Conservation (phyloP, 2,797 vertebrate genomes). For the Avahi laniger region DNA sequence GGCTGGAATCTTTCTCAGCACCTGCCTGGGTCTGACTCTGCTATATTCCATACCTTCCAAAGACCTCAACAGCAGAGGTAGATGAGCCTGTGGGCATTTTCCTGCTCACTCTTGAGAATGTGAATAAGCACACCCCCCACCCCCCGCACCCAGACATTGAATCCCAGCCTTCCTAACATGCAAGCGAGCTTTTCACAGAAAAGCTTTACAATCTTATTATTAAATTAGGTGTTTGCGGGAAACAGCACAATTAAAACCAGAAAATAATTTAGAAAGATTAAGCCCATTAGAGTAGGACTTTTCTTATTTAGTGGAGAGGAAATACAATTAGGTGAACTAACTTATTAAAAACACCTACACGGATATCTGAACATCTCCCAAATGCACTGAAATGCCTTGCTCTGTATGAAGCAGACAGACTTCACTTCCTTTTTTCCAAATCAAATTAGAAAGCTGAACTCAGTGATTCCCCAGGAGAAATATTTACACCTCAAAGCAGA, state of each 20-base stretch:
- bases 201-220: constrained; percentile 49
- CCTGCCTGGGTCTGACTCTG: background rate
- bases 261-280: constrained; percentile 74
- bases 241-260: constrained; percentile 80
- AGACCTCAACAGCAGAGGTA: background rate
- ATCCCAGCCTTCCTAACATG: background rate
- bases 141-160: background rate
- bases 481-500: constrained; percentile 79
- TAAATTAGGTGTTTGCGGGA: constrained; percentile 70
- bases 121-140: fast-evolving
- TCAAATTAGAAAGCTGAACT: constrained; percentile 83
- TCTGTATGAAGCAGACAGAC: constrained; percentile 55
- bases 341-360: constrained; percentile 86
- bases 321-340: constrained; percentile 81
- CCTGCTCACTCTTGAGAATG: background rate
- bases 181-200: background rate
- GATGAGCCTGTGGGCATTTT: fast-evolving
- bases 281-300: constrained; percentile 74
- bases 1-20: background rate
- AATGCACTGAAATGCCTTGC: constrained; percentile 49
- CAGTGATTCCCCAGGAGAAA: constrained; percentile 80
- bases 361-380: constrained; percentile 76
- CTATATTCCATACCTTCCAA: background rate
- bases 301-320: constrained; percentile 82
- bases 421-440: constrained; percentile 76